Conservation (phyloP, 2,888 invertebrate species). For the Brachynemurus nebulosus region DNA sequence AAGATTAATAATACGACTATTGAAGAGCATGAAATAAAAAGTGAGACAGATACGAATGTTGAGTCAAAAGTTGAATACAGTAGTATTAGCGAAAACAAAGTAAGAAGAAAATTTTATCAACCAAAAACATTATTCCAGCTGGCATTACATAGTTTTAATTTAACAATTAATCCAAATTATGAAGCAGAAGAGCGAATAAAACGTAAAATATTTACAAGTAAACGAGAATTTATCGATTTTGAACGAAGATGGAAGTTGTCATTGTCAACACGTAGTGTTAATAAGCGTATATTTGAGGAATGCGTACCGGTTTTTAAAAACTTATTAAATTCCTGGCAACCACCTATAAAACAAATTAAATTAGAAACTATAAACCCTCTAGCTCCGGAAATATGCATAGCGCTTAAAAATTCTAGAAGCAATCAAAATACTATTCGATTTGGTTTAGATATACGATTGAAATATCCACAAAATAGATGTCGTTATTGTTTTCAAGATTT, state of each 20-base stretch:
- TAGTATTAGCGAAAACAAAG: too few species aligned
- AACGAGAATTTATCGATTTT: not conserved
- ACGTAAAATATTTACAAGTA: not conserved
- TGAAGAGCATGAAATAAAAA: not conserved
- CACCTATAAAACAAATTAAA: slow-evolving; percentile 8
- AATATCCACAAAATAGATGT: not conserved
- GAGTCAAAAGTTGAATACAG: not conserved
- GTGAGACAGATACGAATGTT: not conserved
- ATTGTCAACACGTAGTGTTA: slow-evolving; percentile 1
- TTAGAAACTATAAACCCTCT: slow-evolving; percentile 4
- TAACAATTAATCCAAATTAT: not conserved
- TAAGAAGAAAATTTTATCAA: not conserved
- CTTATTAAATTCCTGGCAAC: slow-evolving; percentile 1
- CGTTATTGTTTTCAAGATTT: slow-evolving; percentile 3
- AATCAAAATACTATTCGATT: not conserved
- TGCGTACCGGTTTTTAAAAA: slow-evolving; percentile 1
- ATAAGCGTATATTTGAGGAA: not conserved
- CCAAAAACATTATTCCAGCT: slow-evolving; percentile 6
- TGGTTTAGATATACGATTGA: not conserved
- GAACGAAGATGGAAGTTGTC: not conserved
- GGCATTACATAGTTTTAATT: slow-evolving; percentile 3
- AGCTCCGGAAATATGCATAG: slow-evolving; percentile 3
- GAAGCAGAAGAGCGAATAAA: not conserved
- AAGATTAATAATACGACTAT: not conserved
- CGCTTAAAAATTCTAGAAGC: not conserved